Percentiles rank a stretch among this genome's conserved stretches.
Conservation (phyloP, 2,113 vertebrate species). For the Myxocyprinus asiaticus region DNA sequence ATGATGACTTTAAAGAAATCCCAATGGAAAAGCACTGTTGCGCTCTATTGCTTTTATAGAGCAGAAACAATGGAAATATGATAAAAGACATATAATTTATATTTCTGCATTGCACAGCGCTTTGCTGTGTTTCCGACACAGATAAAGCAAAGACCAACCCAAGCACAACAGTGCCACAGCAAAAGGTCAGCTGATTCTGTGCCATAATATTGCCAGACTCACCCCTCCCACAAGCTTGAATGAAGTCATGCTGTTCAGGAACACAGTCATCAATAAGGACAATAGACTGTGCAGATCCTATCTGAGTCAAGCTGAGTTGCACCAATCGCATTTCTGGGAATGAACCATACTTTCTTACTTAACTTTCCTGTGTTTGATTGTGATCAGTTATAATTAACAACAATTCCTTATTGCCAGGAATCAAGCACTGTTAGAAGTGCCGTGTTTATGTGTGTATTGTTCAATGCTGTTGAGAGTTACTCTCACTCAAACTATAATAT, state of each 20-base stretch:
- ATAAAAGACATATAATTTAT: too few species aligned
- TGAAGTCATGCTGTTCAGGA: slow-evolving; percentile 73
- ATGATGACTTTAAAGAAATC: too few species aligned
- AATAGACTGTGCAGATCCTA: slow-evolving; percentile 60
- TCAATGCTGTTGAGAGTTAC: too few species aligned
- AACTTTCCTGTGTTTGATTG: slow-evolving; percentile 54
- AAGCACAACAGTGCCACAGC: not conserved
- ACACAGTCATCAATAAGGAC: slow-evolving; percentile 65
- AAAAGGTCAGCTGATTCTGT: slow-evolving; percentile 21
- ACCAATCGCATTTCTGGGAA: slow-evolving; percentile 64
- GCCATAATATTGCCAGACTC: slow-evolving; percentile 14
- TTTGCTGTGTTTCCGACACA: too few species aligned
- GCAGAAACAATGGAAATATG: too few species aligned
- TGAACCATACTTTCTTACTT: slow-evolving; percentile 30
- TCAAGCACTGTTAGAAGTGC: not conserved
- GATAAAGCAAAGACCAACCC: not conserved
- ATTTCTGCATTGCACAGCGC: too few species aligned
- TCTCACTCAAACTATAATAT: too few species aligned
- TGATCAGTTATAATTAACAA: slow-evolving; percentile 9
- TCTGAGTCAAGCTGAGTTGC: slow-evolving; percentile 50
- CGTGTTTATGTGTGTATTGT: not conserved
- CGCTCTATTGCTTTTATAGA: too few species aligned
- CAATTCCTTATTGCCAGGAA: slow-evolving; percentile 17
- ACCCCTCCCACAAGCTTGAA: slow-evolving; percentile 43
- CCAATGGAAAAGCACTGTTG: too few species aligned